These are phyloP conservation scores for Diceros bicornis DNA, from an alignment of 2,797 vertebrate genomes.

Conservation along the genomic window DNA sequence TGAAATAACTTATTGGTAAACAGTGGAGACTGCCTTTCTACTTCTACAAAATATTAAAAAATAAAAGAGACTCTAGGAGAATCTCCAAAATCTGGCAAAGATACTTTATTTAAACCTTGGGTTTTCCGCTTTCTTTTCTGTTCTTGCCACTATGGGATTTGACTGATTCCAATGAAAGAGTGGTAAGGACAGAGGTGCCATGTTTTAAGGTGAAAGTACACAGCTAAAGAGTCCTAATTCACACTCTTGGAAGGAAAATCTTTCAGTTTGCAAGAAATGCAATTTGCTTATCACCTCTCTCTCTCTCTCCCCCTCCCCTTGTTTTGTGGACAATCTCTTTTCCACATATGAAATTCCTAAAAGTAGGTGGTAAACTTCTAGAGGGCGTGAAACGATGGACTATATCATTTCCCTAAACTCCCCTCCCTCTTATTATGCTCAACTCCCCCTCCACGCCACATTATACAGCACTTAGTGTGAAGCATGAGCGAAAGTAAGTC, in stretches of 20 bases:
- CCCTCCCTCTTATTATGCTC: not conserved
- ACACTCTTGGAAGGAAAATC: not conserved
- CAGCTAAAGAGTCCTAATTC: not conserved
- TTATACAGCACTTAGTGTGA: not conserved
- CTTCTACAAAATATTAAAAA: not conserved
- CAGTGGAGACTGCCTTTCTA: not conserved
- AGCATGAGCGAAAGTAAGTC: not conserved
- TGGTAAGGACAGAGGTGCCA: not conserved
- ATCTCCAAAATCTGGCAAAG: not conserved
- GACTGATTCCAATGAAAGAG: not conserved
- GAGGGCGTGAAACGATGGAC: not conserved
- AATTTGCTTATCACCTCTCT: not conserved
- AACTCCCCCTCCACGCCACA: not conserved
- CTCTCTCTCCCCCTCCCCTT: not conserved
- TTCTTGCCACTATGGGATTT: not conserved
- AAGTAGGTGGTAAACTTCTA: not conserved
- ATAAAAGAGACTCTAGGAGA: not conserved
- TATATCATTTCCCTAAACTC: not conserved
- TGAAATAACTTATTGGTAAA: not conserved
- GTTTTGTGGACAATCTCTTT: not conserved
- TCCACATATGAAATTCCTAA: not conserved
- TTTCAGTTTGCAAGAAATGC: not conserved
- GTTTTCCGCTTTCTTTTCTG: not conserved
- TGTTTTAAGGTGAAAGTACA: not conserved
- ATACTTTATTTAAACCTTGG: not conserved